Base-by-base conservation (phyloP, 2,888 invertebrate genomes). In the Drosophila nigricruria region DNA sequence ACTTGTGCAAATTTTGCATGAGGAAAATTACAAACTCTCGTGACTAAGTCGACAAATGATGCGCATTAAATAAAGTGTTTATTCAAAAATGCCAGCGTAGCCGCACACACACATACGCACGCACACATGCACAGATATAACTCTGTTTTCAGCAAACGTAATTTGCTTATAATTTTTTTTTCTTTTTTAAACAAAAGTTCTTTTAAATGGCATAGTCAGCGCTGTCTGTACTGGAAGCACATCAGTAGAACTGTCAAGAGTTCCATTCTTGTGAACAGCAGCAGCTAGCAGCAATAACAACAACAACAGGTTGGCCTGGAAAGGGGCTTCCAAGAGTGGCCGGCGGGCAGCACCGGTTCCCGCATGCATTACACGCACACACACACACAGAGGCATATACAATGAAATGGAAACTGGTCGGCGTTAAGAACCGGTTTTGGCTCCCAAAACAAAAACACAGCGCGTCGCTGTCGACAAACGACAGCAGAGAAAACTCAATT, bases 331-430 rank as follows among this genome's bases (percentile, higher is more conserved):
- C 71, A 63, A 45, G 42, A 71, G 72, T 58, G 69, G 58, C 32
- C 53, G 63, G 72, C 65, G 69, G 60, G 32, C 47, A 47, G n/a
- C 75, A 65, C 78, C 78, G 83, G 78, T 83, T 81, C 61, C 45
- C 42, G 47, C 62, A 56, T 69, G 60, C 56, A 65, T 47, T 38
- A 54, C 43, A 67, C 53, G 27, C 6, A 5, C 9, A n/a, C 25
- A 45, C 45, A 43, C 53, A 62, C 25, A 54, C 61, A 73, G 38
- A 45, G 32, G 12, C 30, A 59, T 52, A 43, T 53, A 72, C 60
- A 71, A 79, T 75, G 84, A 85, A 88, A 85, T 79, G 57, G 77
- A 85, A 85, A 85, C 89, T 88, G 77, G 88, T 81, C 67, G 64
- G 43, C 56, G n/a, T 43, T 16, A 43, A 38, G 60, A 88, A 86